Evolutionary conservation across 2,888 invertebrate genomes (phyloP).

Genomic region (Volucella bombylans): DNA sequence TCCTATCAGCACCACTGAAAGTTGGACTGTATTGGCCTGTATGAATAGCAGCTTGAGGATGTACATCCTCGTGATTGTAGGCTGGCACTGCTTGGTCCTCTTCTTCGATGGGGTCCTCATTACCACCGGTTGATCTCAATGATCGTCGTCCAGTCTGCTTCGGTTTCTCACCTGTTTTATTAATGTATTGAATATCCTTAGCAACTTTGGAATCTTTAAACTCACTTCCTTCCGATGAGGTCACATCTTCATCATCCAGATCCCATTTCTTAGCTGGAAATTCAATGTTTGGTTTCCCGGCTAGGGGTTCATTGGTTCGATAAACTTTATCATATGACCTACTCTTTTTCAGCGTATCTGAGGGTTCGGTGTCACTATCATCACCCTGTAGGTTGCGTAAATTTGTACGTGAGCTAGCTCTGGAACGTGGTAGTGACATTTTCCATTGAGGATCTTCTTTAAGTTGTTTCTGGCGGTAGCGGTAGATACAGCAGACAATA

Average conservation of each 20-base stretch:
- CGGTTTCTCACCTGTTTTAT: slow-evolving; percentile 83
- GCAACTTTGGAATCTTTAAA: slow-evolving; percentile 86
- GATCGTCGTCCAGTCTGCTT: slow-evolving; percentile 85
- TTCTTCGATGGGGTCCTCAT: slow-evolving; percentile 77
- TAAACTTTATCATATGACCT: slow-evolving; percentile 91
- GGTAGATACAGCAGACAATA: slow-evolving; percentile 86
- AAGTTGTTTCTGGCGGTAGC: slow-evolving; percentile 85
- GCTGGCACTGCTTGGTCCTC: slow-evolving; percentile 72
- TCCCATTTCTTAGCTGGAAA: slow-evolving; percentile 93
- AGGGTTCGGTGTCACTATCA: slow-evolving; percentile 84
- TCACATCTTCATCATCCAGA: slow-evolving; percentile 87
- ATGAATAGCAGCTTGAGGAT: slow-evolving; percentile 4
- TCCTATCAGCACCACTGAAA: slow-evolving; percentile 81
- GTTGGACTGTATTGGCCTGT: slow-evolving; percentile 81
- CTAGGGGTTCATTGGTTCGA: slow-evolving; percentile 91
- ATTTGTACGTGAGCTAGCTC: slow-evolving; percentile 85
- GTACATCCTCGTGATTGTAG: slow-evolving; percentile 57
- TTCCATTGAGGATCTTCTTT: slow-evolving; percentile 85
- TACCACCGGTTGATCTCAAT: slow-evolving; percentile 83
- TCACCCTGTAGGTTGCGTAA: slow-evolving; percentile 83
- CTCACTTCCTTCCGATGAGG: slow-evolving; percentile 85
- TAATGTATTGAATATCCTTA: slow-evolving; percentile 85
- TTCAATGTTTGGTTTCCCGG: slow-evolving; percentile 87
- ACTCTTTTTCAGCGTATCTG: slow-evolving; percentile 85
- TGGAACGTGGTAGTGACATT: slow-evolving; percentile 85